Evolutionary conservation across 2,797 vertebrate genomes (phyloP).

Genomic region (Steatocranus sp.): DNA sequence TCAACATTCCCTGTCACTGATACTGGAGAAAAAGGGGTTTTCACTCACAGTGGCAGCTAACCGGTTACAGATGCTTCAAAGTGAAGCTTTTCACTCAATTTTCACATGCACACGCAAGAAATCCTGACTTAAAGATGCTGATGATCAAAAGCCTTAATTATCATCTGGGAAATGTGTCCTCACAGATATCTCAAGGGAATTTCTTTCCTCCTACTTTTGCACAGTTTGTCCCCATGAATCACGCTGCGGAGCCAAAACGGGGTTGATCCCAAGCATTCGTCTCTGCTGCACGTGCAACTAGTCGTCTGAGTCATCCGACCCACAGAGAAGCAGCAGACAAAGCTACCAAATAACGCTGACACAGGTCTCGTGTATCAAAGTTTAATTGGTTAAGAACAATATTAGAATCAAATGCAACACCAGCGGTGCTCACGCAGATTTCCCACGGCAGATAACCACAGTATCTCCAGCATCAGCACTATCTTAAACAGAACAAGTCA

Average conservation of each 20-base stretch:
- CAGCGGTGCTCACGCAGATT: not conserved
- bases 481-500: not conserved
- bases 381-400: not conserved
- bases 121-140: not conserved
- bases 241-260: constrained; percentile 16
- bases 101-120: not conserved
- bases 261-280: not conserved
- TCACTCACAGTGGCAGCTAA: not conserved
- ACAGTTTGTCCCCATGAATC: constrained; percentile 14
- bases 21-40: not conserved
- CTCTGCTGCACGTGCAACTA: constrained; percentile 15
- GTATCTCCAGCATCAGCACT: constrained; percentile 9
- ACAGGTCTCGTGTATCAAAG: not conserved
- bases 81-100: not conserved
- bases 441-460: not conserved
- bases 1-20: not conserved
- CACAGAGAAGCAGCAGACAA: constrained; percentile 8
- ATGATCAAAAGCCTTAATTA: not conserved
- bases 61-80: constrained; percentile 27
- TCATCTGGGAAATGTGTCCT: not conserved
- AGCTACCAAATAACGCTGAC: constrained; percentile 26
- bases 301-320: constrained; percentile 15
- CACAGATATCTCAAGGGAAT: not conserved
- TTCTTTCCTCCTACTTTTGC: constrained; percentile 1
- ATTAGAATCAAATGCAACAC: not conserved